Conservation (phyloP, 2,888 invertebrate species). For the Lasioglossum figueresi region DNA sequence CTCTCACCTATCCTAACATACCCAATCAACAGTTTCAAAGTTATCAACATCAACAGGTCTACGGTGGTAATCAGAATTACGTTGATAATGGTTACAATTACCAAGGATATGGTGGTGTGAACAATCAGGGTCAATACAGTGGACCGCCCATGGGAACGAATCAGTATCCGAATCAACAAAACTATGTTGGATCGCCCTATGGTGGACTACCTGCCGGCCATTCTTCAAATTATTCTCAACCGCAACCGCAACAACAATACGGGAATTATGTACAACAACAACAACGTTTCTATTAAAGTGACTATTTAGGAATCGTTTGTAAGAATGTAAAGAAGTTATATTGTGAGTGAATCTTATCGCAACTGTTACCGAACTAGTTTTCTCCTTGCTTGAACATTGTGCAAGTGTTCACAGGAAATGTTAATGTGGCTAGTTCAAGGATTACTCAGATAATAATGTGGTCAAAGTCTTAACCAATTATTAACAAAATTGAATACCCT, state of each 20-base stretch:
- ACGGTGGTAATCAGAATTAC: conserved; percentile 71
- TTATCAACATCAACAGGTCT: conserved; percentile 74
- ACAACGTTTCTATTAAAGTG: conserved; percentile 79
- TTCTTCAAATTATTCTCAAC: conserved; percentile 74
- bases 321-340: conserved; percentile 20
- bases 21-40: conserved; percentile 72
- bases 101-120: conserved; percentile 73
- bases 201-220: conserved; percentile 66
- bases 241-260: conserved; percentile 75
- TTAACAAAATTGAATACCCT: conserved; percentile 4
- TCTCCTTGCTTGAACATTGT: neutral
- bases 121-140: conserved; percentile 73
- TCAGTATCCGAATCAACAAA: conserved; percentile 72
- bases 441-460: conserved; percentile 44
- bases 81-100: conserved; percentile 81
- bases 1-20: conserved; percentile 68
- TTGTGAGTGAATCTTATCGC: conserved; percentile 27
- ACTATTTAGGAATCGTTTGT: neutral
- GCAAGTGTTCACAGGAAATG: conserved; percentile 10
- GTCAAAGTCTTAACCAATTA: conserved; percentile 24
- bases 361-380: conserved; percentile 38
- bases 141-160: conserved; percentile 67
- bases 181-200: conserved; percentile 72
- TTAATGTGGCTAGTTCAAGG: conserved; percentile 33
- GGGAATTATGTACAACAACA: conserved; percentile 80